Evolutionary conservation across 30 jellyfish, hydroid and myxozoan species (phyloP), one percentile per base, ranked within the genome.

Genomic region (Aurelia sp.): DNA sequence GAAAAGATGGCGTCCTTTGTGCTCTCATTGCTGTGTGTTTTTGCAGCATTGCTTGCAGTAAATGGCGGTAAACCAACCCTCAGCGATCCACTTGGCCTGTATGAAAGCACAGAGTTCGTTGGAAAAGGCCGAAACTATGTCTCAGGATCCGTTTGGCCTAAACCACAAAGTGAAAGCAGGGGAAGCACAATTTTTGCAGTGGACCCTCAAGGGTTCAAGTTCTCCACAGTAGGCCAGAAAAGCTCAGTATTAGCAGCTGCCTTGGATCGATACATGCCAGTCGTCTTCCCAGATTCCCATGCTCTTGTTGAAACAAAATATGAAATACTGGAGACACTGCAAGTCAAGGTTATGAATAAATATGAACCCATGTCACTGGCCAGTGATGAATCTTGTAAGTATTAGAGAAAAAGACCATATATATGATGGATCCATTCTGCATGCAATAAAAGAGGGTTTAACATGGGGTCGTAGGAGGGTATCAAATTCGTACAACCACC

Each of bases 61-160:
- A 40, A 74, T 33, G 76, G 95, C 59, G 96, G 98, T 33, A 82
- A 87, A 33, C 98, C 98, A 50, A 70, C 95, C 27, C 80, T 92
- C 18, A 85, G 94, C 65, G 98, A 92, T 47, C 92, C 92, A 4
- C 92, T 81, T 58, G 98, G 98, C 38, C 48, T 92, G 40, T 57
- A n/a, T 27, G 94, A 85, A 51, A 91, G 68, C 27, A 15, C 79
- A 30, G 76, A 72, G 41, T 22, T 60, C 47, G 77, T 80, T 58
- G 88, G 91, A 20, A 74, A 77, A 16, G 92, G 89, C 57, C 63
- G 66, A 70, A 92, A 93, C 78, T 93, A 93, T 77, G 98, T 93
- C 38, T 17, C 84, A 64, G 98, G 98, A 57, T 78, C 97, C 4
- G 86, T 93, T 17, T 93, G 97, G 97, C 98, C 98, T 10, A 82